Base-by-base conservation (phyloP, 2,113 vertebrate genomes). In the Trogon melanurus region DNA sequence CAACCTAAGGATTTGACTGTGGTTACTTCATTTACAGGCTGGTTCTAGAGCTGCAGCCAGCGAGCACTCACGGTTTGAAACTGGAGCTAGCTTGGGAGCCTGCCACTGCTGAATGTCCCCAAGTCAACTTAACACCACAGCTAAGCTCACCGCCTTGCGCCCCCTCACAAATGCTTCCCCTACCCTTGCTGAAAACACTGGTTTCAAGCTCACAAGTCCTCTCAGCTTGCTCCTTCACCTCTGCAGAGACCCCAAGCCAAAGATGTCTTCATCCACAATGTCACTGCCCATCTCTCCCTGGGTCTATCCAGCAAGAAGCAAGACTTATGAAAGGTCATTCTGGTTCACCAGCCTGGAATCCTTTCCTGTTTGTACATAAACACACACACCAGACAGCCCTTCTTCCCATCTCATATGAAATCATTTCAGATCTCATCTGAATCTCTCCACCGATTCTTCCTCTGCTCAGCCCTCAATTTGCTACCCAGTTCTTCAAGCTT, bases 11-110 rank as follows among this genome's bases (percentile, higher is more conserved):
- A 91, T 79, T 61, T 84, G 32, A 93, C 54, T 93, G 53, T 50
- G 81, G 83, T 89, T 94, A 89, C 66, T 85, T 92, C 70, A 89
- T 84, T 91, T 94, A 81, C 66, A 89, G 88, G 58, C 83, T 94
- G 73, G 88, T 85, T 94, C 95, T 95, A 86, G 76, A 93, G 73
- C 14, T 66, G 66, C 44, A 65, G 91, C 83, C 93, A 96, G 70
- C 2, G 4, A 94, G 41, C 58, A 66, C 22, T 89, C 78, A 78
- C 3, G 9, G 62, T 92, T 97, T 95, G 70, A 93, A 92, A 84
- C 53, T 58, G 54, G 53, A 75, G 30, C n/a, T 56, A 97, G 70
- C 47, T 44, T 82, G 88, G 84, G 41, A 92, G 19, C n/a, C 50
- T 79, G 93, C 89, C 93, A 72, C 74, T 47, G 57, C 41, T 4